Conservation (phyloP, 2,888 invertebrate genomes). For the Dascillus cervinus region DNA sequence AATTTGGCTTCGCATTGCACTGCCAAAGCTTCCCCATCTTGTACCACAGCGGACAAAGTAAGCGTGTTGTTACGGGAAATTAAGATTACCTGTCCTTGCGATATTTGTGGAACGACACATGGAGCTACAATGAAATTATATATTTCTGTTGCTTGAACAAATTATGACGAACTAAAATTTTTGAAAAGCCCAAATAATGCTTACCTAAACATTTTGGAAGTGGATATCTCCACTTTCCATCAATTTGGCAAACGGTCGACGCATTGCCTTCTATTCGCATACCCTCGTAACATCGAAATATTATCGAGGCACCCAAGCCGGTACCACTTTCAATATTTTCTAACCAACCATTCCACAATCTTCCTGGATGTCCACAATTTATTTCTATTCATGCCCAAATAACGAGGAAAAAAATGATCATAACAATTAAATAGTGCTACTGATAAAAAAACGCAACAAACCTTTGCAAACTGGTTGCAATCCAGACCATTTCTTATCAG, state of each 20-base stretch:
- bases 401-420: background rate
- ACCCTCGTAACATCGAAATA: slow-evolving; percentile 87
- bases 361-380: slow-evolving; percentile 91
- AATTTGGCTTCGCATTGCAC: slow-evolving; percentile 82
- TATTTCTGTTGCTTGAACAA: slow-evolving; percentile 1
- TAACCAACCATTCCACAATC: slow-evolving; percentile 92
- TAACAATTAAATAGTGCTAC: no score
- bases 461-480: slow-evolving; percentile 88
- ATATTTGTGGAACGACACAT: slow-evolving; percentile 85
- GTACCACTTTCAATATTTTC: slow-evolving; percentile 86
- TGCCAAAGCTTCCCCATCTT: slow-evolving; percentile 62
- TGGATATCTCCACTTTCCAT: slow-evolving; percentile 92
- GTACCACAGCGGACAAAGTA: slow-evolving; percentile 50
- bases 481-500: slow-evolving; percentile 93
- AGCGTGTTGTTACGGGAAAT: slow-evolving; percentile 50
- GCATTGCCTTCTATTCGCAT: slow-evolving; percentile 85
- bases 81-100: slow-evolving; percentile 66
- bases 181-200: slow-evolving; percentile 17
- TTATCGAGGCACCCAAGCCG: slow-evolving; percentile 83
- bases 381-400: slow-evolving; percentile 62
- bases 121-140: slow-evolving; percentile 57
- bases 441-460: no score
- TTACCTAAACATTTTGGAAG: slow-evolving; percentile 83
- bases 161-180: background rate
- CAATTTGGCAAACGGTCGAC: slow-evolving; percentile 86